Evolutionary conservation across 2,113 vertebrate genomes (phyloP).

Genomic region (Ascaphus truei): DNA sequence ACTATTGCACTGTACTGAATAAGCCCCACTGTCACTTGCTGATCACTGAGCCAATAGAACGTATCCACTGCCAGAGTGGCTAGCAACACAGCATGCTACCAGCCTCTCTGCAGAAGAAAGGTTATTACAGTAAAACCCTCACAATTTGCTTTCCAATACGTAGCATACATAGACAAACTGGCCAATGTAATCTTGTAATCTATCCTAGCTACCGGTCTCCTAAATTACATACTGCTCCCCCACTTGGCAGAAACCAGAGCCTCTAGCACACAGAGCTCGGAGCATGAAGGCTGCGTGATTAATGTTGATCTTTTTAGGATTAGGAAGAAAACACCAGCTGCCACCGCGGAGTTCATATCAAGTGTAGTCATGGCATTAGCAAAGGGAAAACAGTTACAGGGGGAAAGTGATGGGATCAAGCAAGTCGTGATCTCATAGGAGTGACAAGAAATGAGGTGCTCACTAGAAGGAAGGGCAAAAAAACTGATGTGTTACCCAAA

Average conservation of each 20-base stretch:
- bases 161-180: no score
- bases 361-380: constrained; percentile 18
- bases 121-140: neutral
- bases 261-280: neutral
- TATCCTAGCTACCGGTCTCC: no score
- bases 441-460: no score
- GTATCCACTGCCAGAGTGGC: no score
- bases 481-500: neutral
- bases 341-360: neutral
- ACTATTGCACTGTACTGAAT: no score
- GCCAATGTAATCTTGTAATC: no score
- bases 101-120: neutral
- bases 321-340: constrained; percentile 32
- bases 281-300: constrained; percentile 22
- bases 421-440: no score
- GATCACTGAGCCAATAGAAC: no score
- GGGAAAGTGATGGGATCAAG: neutral
- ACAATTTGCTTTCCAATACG: neutral
- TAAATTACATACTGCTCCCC: neutral
- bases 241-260: neutral
- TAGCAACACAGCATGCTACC: neutral
- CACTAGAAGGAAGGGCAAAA: neutral
- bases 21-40: no score
- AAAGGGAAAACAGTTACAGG: neutral
- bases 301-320: constrained; percentile 33